Evolutionary conservation across 2,797 vertebrate genomes (phyloP), one percentile per base, ranked within the genome.

Genomic region (Odontamblyopus rebecca): DNA sequence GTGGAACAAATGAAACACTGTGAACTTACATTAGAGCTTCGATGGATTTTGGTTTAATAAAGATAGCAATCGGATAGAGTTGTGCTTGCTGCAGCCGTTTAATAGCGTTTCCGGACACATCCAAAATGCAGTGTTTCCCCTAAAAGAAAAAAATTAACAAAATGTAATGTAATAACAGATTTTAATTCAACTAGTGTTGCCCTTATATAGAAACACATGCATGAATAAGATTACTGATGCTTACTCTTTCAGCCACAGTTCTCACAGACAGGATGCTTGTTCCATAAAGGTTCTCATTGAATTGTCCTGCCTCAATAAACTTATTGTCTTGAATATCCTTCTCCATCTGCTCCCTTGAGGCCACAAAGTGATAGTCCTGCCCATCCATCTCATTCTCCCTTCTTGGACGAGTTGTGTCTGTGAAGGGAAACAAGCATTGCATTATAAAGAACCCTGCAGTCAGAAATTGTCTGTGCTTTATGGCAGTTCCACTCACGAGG

Each of bases 271-370:
- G 94, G 85, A 99, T 96, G 90, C 98, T 98, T 72, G 98, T 99
- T 81, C 98, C 98, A 0, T 99, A 99, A 67, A 99, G 96, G 78
- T 99, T 99, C 90, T 99, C 97, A 1, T 99, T 99, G 91, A 98
- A 99, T 90, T 99, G 97, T 69, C 98, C 98, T 0, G 97, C 98
- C 87, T 99, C 98, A 3, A 99, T 99, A 84, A 99, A 99, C 88
- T 99, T 99, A 91, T 98, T 98, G 86, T 98, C 98, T 92, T 99
- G 98, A 89, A 99, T 99, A 83, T 99, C 98, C 68, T 98, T 99
- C 92, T 99, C 98, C 98, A 99, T 99, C 86, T 99, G 97, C 70
- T 99, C 97, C 30, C 97, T 94, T 4, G 98, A 99, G 1, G 65
- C 92, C 23, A 99, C 97, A 18, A 99, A 99, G 91, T 99, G 97